Percentiles rank a stretch among this genome's conserved stretches.
phyloP scores from a whole-genome alignment of 2,113 vertebrate species.

The Paratilapia polleni region DNA sequence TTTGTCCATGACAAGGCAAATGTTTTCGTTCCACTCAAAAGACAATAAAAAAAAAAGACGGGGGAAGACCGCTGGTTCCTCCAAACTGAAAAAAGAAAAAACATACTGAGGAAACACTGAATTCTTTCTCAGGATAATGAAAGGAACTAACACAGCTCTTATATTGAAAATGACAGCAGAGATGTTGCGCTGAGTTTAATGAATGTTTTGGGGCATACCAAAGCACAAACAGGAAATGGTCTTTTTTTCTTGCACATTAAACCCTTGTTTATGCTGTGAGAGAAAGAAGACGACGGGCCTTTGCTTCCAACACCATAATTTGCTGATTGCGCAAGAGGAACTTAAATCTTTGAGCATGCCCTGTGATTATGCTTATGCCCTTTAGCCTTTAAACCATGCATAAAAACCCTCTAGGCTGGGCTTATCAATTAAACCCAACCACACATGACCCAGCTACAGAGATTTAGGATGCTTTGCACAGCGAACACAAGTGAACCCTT shows the following conservation, averaged over 20 bases:
- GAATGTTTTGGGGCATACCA: slow-evolving; percentile 1
- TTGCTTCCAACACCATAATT: slow-evolving; percentile 5
- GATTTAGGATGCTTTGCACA: slow-evolving; percentile 14
- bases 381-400: slow-evolving; percentile 3
- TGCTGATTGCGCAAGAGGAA: slow-evolving; percentile 14
- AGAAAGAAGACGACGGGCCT: background rate
- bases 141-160: background rate
- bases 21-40: slow-evolving; percentile 34
- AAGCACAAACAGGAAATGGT: slow-evolving; percentile 48
- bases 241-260: slow-evolving; percentile 42
- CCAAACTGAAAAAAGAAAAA: background rate
- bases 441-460: slow-evolving; percentile 7
- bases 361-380: slow-evolving; percentile 23
- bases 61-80: background rate
- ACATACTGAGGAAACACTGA: background rate
- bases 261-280: slow-evolving; percentile 21
- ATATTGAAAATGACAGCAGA: background rate
- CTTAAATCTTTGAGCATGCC: background rate
- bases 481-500: slow-evolving; percentile 30
- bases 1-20: slow-evolving; percentile 43
- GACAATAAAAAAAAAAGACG: background rate
- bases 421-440: slow-evolving; percentile 22
- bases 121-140: slow-evolving; percentile 28
- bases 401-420: background rate
- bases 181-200: background rate